Percentiles rank a stretch among this genome's conserved stretches.
Conservation (phyloP, 2,113 vertebrate genomes). For the Pseudorasbora parva region DNA sequence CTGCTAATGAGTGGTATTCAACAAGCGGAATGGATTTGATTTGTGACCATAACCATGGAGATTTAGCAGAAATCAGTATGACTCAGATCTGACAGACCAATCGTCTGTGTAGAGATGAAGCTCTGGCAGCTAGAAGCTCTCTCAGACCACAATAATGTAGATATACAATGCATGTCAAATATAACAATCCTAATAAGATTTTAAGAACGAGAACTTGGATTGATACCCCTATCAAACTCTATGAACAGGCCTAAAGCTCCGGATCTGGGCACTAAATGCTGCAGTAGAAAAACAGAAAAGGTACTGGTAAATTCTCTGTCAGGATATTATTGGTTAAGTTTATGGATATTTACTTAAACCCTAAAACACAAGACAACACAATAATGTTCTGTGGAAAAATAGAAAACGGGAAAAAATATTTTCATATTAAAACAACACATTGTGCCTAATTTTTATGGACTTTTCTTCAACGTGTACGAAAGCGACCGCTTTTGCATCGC, state of each 20-base stretch:
- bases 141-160: too few species aligned
- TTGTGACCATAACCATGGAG: constrained; percentile 24
- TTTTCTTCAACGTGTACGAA: too few species aligned
- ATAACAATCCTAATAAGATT: background rate
- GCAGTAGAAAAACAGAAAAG: background rate
- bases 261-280: background rate
- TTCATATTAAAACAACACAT: too few species aligned
- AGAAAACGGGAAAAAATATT: too few species aligned
- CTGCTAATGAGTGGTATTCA: background rate
- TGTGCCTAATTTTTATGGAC: too few species aligned
- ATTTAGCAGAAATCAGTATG: constrained; percentile 17
- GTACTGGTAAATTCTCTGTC: background rate
- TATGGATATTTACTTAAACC: background rate
- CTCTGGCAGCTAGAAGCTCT: background rate
- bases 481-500: too few species aligned
- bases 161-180: background rate
- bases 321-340: background rate
- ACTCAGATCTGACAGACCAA: background rate
- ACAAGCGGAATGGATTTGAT: constrained; percentile 8
- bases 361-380: background rate
- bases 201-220: background rate
- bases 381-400: too few species aligned
- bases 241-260: background rate
- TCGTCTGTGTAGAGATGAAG: background rate
- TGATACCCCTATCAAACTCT: background rate